Base-by-base conservation (phyloP, 2,888 invertebrate species). In the Pristionchus japonicus region DNA sequence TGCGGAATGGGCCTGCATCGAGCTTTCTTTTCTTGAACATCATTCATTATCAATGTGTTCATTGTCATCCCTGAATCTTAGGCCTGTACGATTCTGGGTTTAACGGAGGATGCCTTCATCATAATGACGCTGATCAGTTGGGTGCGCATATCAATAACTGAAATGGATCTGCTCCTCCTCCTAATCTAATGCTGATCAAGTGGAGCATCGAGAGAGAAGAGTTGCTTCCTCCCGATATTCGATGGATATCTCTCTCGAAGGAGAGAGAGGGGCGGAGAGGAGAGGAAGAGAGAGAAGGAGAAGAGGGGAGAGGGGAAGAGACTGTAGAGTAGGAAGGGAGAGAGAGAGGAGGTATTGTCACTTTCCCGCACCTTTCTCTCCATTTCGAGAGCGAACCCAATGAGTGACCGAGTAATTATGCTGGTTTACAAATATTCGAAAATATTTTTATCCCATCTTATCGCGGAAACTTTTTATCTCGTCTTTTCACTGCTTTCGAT, bases 211-310 rank as follows among this genome's bases (percentile, higher is more conserved):
- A n/a, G 70, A 74, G 74, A 47, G 82, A 52, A 52, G 6, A n/a
- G 67, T 43, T 43, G 37, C 40, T 43, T 37, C 37, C 70, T 77
- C 74, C n/a, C 43, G 7, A 23, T 7, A 23, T 77, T 77, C 37
- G 74, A 77, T 77, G 74, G n/a, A 77, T 77, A 77, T 77, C 74
- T 40, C 40, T 31, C 49, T 49, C 31, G 17, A 82, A 49, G 37
- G 40, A n/a, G 67, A 67, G 67, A 40, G 52, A 17, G 34, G 82
- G n/a, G 82, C 20, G 49, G 52, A 20, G 7, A 49, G 80, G 80
- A 80, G 80, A 74, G 74, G 80, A 47, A 80, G 80, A 74, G 74
- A 43, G 37, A 80, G 82, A 49, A 47, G 82, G n/a, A n/a, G n/a
- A n/a, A n/a, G n/a, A n/a, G n/a, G 40, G 49, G 31, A 23, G 82